A percentile compares a stretch with the other conserved stretches of the same genome.
Evolutionary conservation across 2,113 vertebrate genomes (phyloP).

Genomic region (Pomatostomus ruficeps): DNA sequence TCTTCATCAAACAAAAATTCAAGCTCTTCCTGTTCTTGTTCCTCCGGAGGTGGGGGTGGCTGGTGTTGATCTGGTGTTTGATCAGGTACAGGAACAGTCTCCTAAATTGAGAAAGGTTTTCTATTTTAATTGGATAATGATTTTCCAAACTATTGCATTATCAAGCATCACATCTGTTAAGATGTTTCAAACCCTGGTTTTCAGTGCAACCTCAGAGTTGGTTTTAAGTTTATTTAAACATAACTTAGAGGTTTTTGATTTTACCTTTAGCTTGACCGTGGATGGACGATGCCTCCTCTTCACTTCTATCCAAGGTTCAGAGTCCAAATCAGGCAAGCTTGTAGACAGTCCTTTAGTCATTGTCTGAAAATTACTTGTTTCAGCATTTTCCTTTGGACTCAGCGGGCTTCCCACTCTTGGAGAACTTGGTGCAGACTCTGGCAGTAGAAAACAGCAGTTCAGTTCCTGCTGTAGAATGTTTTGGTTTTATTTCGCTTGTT

Average conservation of each 20-base stretch:
- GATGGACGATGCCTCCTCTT: conserved; percentile 81
- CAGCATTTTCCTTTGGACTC: conserved; percentile 54
- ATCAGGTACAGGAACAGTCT: conserved; percentile 4
- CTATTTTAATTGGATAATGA: background rate
- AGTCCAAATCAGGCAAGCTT: conserved; percentile 81
- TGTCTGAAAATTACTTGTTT: conserved; percentile 66
- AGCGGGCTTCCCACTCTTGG: conserved; percentile 64
- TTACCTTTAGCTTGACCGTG: conserved; percentile 80
- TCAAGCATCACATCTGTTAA: background rate
- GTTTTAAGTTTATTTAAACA: background rate
- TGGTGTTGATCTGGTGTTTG: conserved; percentile 22
- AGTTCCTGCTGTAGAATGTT: background rate
- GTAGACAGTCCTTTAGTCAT: conserved; percentile 74
- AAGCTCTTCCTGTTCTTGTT: conserved; percentile 84
- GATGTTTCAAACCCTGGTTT: background rate
- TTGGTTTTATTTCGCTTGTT: background rate
- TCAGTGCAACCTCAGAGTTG: background rate
- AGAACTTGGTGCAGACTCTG: conserved; percentile 77
- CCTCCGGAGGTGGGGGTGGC: conserved; percentile 19
- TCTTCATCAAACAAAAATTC: conserved; percentile 85
- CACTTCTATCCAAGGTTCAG: conserved; percentile 87
- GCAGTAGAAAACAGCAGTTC: conserved; percentile 58
- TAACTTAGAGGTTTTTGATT: background rate
- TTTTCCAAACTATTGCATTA: background rate
- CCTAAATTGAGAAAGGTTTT: conserved; percentile 62